Evolutionary conservation across 2,888 invertebrate genomes (phyloP), one percentile per base, ranked within the genome.

Genomic region (Latrodectus hesperus): DNA sequence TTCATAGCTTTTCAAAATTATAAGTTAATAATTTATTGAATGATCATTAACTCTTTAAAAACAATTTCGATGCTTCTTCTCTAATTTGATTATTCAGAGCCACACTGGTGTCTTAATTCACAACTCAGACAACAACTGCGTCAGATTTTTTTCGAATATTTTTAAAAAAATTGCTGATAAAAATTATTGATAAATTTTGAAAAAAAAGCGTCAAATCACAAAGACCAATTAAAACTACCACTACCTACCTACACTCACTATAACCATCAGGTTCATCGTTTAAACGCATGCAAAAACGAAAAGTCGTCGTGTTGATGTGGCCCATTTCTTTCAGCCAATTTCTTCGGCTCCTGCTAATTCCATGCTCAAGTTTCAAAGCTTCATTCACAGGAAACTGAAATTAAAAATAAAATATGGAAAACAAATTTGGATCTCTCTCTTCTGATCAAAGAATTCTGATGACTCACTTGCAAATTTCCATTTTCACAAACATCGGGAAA

Each of bases 401-500:
- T 72, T 51, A 38, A 51, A 72, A 52, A 72, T 72, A n/a, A n/a
- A 72, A 72, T 4, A 16, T 52, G 16, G 17, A 67, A 67, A 17
- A 67, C 17, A 67, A 67, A 17, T 67, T 11, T 17, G 22, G 22
- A 22, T 0, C 22, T 22, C 22, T 22, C 5, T 17, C 17, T 17
- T 67, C 1, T 12, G 52, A 49, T 5, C 16, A 52, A 52, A 73
- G 6, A 52, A 73, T 53, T 9, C 52, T 17, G n/a, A 10, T 17
- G n/a, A 51, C 38, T 53, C 79, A 85, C 85, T 64, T 75, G n/a
- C 26, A 68, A 64, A 72, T 71, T 65, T 11, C 75, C 17, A 12
- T 52, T 9, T 14, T 60, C 26, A 14, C 85, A 85, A 8, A 80
- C 17, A 8, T 85, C 75, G n/a, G 85, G 85, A 71, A 80, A 80